phyloP scores from a whole-genome alignment of 2,113 vertebrate genomes.

The Oxyruncus cristatus region DNA sequence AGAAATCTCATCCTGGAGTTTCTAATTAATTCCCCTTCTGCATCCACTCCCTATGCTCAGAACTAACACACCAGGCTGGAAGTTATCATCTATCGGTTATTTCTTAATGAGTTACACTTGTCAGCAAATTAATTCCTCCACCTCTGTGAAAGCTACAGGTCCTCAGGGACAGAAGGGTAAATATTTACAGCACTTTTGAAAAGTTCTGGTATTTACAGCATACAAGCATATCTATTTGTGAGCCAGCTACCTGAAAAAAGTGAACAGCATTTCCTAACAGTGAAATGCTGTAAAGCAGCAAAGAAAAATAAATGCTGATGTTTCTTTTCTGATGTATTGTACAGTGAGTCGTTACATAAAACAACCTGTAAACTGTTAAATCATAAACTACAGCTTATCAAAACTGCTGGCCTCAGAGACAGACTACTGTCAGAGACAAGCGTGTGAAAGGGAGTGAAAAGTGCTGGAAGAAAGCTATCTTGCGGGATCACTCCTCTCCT shows the following conservation, averaged over 20 bases:
- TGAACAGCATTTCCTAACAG: neutral
- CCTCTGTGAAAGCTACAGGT: neutral
- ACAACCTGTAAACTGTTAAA: neutral
- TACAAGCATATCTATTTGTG: neutral
- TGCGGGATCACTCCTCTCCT: neutral
- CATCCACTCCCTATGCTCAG: neutral
- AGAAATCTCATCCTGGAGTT: neutral
- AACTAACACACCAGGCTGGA: neutral
- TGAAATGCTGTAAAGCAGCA: neutral
- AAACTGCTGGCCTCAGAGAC: neutral
- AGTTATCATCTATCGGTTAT: fast-evolving
- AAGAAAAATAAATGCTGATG: neutral
- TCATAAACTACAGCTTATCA: neutral
- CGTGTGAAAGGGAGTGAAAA: neutral
- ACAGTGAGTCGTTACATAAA: neutral
- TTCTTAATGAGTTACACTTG: neutral
- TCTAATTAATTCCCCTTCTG: neutral
- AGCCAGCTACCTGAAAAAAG: neutral
- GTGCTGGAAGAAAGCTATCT: neutral
- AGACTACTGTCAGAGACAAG: neutral
- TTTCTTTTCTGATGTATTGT: neutral
- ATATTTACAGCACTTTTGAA: neutral
- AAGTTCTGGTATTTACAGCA: neutral
- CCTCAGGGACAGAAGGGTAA: fast-evolving
- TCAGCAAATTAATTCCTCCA: neutral